These are phyloP conservation scores for Antidorcas marsupialis DNA, from an alignment of 2,113 vertebrate genomes.

Conservation along the genomic window DNA sequence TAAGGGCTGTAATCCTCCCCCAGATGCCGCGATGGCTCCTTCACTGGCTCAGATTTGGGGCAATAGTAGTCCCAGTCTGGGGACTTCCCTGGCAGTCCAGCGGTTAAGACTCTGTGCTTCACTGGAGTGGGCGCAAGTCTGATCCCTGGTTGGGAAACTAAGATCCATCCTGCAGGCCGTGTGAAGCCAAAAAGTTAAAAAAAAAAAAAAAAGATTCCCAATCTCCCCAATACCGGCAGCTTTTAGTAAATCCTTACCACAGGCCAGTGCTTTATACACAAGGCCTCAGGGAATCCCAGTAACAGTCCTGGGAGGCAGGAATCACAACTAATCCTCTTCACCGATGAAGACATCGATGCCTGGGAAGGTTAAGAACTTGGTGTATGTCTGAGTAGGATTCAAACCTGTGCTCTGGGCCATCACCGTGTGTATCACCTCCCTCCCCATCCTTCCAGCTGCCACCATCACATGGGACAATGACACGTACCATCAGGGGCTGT, in stretches of 20 bases:
- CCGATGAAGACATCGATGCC: background rate
- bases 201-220: background rate
- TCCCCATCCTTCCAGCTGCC: rapidly evolving
- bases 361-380: too few relatives aligned
- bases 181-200: background rate
- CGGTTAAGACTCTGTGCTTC: background rate
- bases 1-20: rapidly evolving
- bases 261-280: background rate
- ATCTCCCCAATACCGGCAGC: background rate
- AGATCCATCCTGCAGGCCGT: background rate
- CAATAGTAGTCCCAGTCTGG: background rate
- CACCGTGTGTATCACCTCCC: background rate
- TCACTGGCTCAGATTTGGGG: too few relatives aligned
- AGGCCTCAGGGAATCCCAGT: rapidly evolving
- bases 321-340: rapidly evolving
- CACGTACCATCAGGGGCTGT: background rate
- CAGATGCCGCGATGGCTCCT: rapidly evolving
- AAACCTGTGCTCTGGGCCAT: background rate
- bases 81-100: background rate
- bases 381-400: background rate
- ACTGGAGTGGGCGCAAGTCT: background rate
- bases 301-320: background rate
- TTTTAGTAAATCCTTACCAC: background rate
- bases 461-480: background rate
- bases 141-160: background rate